These are phyloP conservation scores for Pandemis heparana DNA, from an alignment of 2,888 invertebrate species.

Conservation along the genomic window DNA sequence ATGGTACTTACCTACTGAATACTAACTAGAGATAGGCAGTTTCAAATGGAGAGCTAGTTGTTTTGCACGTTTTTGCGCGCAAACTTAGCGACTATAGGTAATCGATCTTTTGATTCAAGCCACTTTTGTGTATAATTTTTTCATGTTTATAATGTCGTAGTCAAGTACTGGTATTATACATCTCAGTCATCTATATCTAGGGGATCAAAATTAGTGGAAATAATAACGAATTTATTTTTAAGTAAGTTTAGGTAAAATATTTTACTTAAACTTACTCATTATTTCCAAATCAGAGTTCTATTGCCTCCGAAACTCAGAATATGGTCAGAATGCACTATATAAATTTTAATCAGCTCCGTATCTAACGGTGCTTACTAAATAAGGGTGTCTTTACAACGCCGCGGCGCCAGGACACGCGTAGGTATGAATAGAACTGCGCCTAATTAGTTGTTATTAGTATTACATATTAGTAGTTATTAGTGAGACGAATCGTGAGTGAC, in stretches of 20 bases:
- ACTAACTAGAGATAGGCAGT: not conserved
- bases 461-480: conserved; percentile 36
- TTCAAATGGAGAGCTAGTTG: not conserved
- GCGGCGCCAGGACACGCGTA: conserved; percentile 14
- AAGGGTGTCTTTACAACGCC: conserved; percentile 18
- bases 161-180: too few species aligned
- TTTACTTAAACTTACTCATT: not conserved
- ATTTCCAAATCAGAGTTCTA: not conserved
- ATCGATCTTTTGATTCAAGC: not conserved
- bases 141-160: too few species aligned
- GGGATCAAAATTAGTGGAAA: too few species aligned
- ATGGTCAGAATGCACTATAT: not conserved
- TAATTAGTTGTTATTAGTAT: not conserved
- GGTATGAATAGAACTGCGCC: conserved; percentile 24
- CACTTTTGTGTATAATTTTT: not conserved
- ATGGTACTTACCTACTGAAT: not conserved
- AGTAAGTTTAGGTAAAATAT: too few species aligned
- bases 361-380: conserved; percentile 1
- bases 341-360: not conserved
- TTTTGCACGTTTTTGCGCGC: not conserved
- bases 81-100: too few species aligned
- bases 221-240: too few species aligned
- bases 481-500: conserved; percentile 33
- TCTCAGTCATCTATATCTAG: too few species aligned
- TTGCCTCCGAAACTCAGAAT: not conserved